Base-by-base conservation (phyloP, 2,888 invertebrate genomes). In the Mycogona germanica region DNA sequence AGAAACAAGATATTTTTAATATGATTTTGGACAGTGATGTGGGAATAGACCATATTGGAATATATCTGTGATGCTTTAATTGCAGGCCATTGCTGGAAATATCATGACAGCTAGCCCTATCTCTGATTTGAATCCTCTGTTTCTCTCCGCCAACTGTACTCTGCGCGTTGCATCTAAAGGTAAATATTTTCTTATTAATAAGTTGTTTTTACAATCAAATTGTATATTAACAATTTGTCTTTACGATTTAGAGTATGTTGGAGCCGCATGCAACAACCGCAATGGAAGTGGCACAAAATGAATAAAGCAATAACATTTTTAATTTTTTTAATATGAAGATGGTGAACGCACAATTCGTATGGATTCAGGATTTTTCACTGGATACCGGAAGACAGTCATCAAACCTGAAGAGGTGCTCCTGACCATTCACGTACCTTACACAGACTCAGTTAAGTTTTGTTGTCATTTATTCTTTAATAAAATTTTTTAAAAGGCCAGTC, bases 31-130 rank as follows among this genome's bases (percentile, higher is more conserved):
- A n/a, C n/a, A n/a, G n/a, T n/a, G n/a, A n/a, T n/a, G n/a, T n/a
- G n/a, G n/a, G n/a, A n/a, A n/a, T n/a, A n/a, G n/a, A n/a, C n/a
- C n/a, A n/a, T n/a, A n/a, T n/a, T n/a, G n/a, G n/a, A n/a, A n/a
- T n/a, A n/a, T n/a, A n/a, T n/a, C n/a, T n/a, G n/a, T n/a, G n/a
- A n/a, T n/a, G n/a, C n/a, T n/a, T n/a, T n/a, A 55, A 52, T 59
- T 66, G 25, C 64, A 79, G 78, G 82, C 87, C 14, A 72, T 96
- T 28, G 91, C 86, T 30, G 95, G 96, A 26, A 95, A 96, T 69
- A 85, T 96, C 58, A 82, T 93, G 74, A 93, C 93, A 0, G 87
- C 88, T 17, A 95, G 93, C 71, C 95, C 96, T 0, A 95, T 96
- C 67, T 93, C 95, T 0, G 96, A 97, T 72, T 76, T 96, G 65